A percentile compares a stretch with the other conserved stretches of the same genome.
Conservation (phyloP, 1,140 invertebrate species). For the Neodiprion lecontei region DNA sequence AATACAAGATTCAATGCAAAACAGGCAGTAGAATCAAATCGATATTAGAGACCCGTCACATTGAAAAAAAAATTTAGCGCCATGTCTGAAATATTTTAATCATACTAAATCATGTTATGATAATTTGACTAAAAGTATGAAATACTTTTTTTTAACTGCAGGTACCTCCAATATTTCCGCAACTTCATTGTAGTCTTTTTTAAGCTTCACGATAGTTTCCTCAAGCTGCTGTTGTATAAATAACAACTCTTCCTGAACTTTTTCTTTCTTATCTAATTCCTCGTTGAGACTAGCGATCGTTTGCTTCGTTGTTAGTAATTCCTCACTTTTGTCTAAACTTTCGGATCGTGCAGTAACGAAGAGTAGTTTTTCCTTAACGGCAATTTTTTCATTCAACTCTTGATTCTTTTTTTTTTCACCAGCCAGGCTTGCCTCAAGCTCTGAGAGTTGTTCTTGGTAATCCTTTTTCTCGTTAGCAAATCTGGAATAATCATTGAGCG, state of each 20-base stretch:
- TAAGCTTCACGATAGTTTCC: constrained; percentile 17
- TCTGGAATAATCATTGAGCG: constrained; percentile 25
- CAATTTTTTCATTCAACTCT: constrained; percentile 15
- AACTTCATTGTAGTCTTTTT: constrained; percentile 28
- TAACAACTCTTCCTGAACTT: not conserved
- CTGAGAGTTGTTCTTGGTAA: constrained; percentile 24
- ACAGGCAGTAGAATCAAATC: too few species aligned
- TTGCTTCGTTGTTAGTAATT: constrained; percentile 10
- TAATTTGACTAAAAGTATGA: not conserved
- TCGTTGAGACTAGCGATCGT: constrained; percentile 9
- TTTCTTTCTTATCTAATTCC: not conserved
- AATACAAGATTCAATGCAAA: too few species aligned
- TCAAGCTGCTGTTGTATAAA: constrained; percentile 17
- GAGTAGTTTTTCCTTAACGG: not conserved
- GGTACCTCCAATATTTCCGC: constrained; percentile 24
- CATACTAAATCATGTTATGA: too few species aligned
- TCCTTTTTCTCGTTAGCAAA: constrained; percentile 25
- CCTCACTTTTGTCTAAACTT: not conserved
- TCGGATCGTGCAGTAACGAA: too few species aligned
- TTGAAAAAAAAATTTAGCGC: too few species aligned
- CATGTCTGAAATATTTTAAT: too few species aligned
- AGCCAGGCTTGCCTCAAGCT: constrained; percentile 24
- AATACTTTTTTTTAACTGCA: not conserved
- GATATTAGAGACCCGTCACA: too few species aligned
- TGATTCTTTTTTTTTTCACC: constrained; percentile 21